phyloP scores from a whole-genome alignment of 2,113 vertebrate species.

The Chloebia gouldiae region DNA sequence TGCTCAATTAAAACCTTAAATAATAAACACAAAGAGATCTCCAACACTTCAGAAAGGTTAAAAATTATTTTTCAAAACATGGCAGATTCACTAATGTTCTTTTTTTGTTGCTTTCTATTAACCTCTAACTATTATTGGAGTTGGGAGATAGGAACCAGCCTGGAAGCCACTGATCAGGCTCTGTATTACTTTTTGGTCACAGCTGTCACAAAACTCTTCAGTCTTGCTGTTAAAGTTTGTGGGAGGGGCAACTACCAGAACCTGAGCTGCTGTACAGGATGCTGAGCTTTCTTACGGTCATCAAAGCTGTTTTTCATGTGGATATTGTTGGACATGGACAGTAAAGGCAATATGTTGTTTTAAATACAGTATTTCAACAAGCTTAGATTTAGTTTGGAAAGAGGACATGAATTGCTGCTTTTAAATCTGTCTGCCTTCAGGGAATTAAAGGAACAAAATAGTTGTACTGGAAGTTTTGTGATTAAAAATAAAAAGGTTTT shows the following conservation, averaged over 20 bases:
- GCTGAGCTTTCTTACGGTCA: neutral
- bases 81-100: neutral
- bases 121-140: neutral
- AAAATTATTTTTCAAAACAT: neutral
- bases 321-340: neutral
- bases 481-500: constrained; percentile 26
- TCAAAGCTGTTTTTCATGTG: neutral
- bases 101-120: neutral
- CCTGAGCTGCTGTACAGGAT: neutral
- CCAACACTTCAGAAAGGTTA: neutral
- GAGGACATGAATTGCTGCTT: neutral
- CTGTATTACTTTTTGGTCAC: neutral
- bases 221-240: neutral
- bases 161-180: neutral
- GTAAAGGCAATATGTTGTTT: neutral
- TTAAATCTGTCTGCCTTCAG: neutral
- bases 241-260: neutral
- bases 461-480: neutral
- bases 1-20: neutral
- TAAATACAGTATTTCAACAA: neutral
- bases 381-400: neutral
- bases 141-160: neutral
- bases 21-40: neutral
- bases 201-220: neutral
- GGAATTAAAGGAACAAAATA: constrained; percentile 9